Evolutionary conservation across 2,888 invertebrate species (phyloP).

Genomic region (Drosophila nr. perissopoda): DNA sequence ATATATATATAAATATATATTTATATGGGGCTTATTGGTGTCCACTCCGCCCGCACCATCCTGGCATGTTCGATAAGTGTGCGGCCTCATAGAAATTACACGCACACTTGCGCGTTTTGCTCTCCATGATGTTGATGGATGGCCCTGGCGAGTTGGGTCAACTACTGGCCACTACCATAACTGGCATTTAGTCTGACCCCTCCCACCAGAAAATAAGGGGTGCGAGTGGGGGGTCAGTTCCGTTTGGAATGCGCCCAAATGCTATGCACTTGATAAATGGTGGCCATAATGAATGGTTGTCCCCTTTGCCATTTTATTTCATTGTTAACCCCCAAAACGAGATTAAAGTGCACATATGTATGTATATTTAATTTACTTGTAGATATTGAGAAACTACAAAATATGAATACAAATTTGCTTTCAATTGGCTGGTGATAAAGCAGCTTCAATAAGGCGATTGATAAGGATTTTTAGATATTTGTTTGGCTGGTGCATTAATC

Average conservation of each 20-base stretch:
- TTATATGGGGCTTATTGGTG: conserved; percentile 21
- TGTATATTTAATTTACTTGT: conserved; percentile 22
- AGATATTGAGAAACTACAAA: neutral
- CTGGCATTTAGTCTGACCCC: conserved; percentile 36
- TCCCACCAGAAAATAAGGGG: neutral
- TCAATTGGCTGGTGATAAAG: neutral
- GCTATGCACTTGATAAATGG: conserved; percentile 56
- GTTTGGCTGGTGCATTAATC: neutral
- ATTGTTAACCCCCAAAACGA: conserved; percentile 4
- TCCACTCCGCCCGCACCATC: neutral
- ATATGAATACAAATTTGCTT: neutral
- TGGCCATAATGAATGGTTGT: conserved; percentile 56
- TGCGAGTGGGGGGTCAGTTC: conserved; percentile 16
- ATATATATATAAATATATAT: neutral
- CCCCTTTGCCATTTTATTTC: conserved; percentile 14
- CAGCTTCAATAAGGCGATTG: neutral
- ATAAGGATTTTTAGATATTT: neutral
- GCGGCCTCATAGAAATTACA: conserved; percentile 61
- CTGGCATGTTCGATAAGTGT: conserved; percentile 58
- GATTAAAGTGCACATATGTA: conserved; percentile 40
- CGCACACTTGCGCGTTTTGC: conserved; percentile 59
- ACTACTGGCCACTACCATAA: conserved; percentile 55
- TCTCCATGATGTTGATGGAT: conserved; percentile 58
- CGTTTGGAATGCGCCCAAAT: conserved; percentile 36
- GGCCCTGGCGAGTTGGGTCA: conserved; percentile 43